Evolutionary conservation across 2,888 invertebrate species (phyloP).

Genomic region (Drymonia ruficornis): DNA sequence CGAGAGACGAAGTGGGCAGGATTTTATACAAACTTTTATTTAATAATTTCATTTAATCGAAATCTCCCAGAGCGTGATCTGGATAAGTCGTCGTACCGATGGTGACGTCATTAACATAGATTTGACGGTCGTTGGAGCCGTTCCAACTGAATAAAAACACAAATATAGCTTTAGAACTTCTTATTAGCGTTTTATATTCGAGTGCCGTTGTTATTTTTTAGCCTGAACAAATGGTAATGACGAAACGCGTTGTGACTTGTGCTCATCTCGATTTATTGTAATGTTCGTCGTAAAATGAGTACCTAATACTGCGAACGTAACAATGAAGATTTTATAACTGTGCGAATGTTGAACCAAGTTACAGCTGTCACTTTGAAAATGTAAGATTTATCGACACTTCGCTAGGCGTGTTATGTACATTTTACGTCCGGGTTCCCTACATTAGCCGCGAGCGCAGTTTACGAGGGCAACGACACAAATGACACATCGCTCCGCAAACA

Average conservation of each 20-base stretch:
- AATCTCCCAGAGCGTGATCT: neutral
- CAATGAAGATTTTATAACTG: slow-evolving; percentile 25
- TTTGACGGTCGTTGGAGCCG: slow-evolving; percentile 32
- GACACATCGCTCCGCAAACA: slow-evolving; percentile 24
- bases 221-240: slow-evolving; percentile 31
- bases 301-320: slow-evolving; percentile 17
- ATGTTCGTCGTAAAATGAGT: slow-evolving; percentile 25
- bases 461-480: slow-evolving; percentile 45
- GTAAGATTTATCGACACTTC: slow-evolving; percentile 39
- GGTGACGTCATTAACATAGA: slow-evolving; percentile 29
- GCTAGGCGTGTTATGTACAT: slow-evolving; percentile 33
- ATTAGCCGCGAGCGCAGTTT: slow-evolving; percentile 43
- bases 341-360: slow-evolving; percentile 26
- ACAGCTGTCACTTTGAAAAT: slow-evolving; percentile 41
- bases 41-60: neutral
- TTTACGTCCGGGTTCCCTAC: slow-evolving; percentile 42
- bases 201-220: slow-evolving; percentile 28
- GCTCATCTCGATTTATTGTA: slow-evolving; percentile 33
- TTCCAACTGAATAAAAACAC: slow-evolving; percentile 31
- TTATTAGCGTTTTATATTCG: slow-evolving; percentile 33
- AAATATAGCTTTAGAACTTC: slow-evolving; percentile 29
- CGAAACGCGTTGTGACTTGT: slow-evolving; percentile 24
- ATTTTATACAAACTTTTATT: neutral
- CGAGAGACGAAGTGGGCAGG: neutral
- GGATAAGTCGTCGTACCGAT: slow-evolving; percentile 4